phyloP scores from a whole-genome alignment of 2,797 vertebrate species.

The Gambelia wislizenii region DNA sequence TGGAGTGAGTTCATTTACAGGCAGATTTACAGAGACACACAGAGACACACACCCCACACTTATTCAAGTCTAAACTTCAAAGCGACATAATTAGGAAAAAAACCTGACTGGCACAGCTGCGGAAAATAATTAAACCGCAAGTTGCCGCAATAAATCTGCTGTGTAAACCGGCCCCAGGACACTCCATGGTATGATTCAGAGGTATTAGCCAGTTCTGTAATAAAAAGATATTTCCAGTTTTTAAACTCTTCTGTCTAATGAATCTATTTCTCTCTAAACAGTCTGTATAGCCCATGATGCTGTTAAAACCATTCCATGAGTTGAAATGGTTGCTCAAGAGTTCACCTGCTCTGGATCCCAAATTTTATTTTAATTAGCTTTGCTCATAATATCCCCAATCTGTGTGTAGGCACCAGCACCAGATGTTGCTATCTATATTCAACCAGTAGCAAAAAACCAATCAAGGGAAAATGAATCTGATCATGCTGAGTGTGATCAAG shows the following conservation, averaged over 20 bases:
- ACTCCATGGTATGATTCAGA: not conserved
- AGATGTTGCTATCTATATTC: slow-evolving; percentile 60
- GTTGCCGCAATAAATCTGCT: no score
- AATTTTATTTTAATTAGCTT: slow-evolving; percentile 65
- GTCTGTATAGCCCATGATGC: slow-evolving; percentile 28
- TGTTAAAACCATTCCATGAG: slow-evolving; percentile 37
- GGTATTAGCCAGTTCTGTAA: not conserved
- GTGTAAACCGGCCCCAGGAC: no score
- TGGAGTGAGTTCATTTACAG: no score
- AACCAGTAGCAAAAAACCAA: not conserved
- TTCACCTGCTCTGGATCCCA: slow-evolving; percentile 50
- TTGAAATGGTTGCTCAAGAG: slow-evolving; percentile 45
- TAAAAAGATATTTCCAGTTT: not conserved
- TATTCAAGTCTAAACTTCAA: no score
- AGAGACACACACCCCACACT: no score
- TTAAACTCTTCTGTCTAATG: not conserved
- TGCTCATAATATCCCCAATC: slow-evolving; percentile 60
- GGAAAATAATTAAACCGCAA: no score
- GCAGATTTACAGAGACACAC: no score
- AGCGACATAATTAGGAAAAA: no score
- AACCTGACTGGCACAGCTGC: no score
- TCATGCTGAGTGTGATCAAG: not conserved
- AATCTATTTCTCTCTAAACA: slow-evolving; percentile 34
- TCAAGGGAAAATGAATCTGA: not conserved
- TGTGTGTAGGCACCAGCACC: slow-evolving; percentile 39